These are phyloP conservation scores for Lithophane leautieri DNA, from an alignment of 2,888 invertebrate genomes.

Conservation along the genomic window DNA sequence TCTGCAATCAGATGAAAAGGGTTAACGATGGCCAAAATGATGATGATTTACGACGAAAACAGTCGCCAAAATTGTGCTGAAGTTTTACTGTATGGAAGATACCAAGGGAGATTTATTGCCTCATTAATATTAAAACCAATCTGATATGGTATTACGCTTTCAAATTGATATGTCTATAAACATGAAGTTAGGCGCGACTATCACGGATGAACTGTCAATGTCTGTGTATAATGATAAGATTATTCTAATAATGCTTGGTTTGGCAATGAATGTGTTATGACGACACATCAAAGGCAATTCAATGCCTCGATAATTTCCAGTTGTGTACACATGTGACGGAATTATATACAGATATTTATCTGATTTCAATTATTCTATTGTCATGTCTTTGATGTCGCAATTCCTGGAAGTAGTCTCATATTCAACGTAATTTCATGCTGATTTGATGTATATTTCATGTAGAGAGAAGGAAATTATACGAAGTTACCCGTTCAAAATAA, in stretches of 20 bases:
- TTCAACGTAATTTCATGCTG: conserved; percentile 27
- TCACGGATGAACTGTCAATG: conserved; percentile 18
- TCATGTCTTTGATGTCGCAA: conserved; percentile 28
- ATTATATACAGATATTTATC: conserved; percentile 14
- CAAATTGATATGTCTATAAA: conserved; percentile 48
- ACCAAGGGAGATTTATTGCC: conserved; percentile 47
- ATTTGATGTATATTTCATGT: conserved; percentile 7
- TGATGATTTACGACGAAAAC: conserved; percentile 53
- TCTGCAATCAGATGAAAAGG: conserved; percentile 31
- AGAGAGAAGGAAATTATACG: background rate
- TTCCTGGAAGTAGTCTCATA: conserved; percentile 1
- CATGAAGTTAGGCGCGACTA: conserved; percentile 4
- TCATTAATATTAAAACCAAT: conserved; percentile 63
- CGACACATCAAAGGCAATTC: conserved; percentile 35
- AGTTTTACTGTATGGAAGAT: conserved; percentile 48
- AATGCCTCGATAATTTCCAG: conserved; percentile 6
- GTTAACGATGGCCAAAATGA: conserved; percentile 37
- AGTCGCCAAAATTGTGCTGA: conserved; percentile 41
- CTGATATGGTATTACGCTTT: conserved; percentile 25
- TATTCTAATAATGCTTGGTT: conserved; percentile 27
- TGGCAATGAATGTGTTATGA: conserved; percentile 27
- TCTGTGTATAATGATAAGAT: conserved; percentile 20
- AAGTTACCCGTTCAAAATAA: background rate
- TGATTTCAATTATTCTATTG: conserved; percentile 25
- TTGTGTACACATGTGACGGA: conserved; percentile 8